A percentile compares a stretch with the other conserved stretches of the same genome.
phyloP scores from a whole-genome alignment of 2,888 invertebrate genomes.

The Tuta absoluta region DNA sequence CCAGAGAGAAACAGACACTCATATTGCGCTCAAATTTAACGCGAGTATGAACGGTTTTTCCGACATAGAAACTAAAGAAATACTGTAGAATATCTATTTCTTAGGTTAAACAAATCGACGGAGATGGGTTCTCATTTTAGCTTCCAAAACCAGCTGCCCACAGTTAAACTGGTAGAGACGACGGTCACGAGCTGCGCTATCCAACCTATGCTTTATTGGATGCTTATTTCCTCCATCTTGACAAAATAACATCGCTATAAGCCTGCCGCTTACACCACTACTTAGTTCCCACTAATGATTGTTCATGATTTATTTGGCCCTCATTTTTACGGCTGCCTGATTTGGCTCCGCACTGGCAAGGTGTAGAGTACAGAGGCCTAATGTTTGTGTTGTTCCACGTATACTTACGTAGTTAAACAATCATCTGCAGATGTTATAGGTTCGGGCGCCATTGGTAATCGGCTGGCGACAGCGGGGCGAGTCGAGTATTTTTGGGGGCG shows the following conservation, averaged over 20 bases:
- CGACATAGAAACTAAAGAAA: no score
- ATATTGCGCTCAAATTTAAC: no score
- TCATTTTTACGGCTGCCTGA: conserved; percentile 67
- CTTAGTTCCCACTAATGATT: conserved; percentile 68
- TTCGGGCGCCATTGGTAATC: neutral
- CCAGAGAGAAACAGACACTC: no score
- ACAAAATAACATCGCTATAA: conserved; percentile 26
- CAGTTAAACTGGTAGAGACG: no score
- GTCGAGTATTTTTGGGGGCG: neutral
- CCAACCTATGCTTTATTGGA: no score
- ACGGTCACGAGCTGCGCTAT: no score
- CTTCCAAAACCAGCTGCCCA: no score
- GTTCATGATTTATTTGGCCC: conserved; percentile 74
- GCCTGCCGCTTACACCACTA: conserved; percentile 29
- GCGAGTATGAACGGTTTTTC: no score
- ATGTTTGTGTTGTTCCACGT: conserved; percentile 20
- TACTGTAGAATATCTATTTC: no score
- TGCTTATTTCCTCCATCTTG: no score
- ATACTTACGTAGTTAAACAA: conserved; percentile 18
- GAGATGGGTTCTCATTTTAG: no score
- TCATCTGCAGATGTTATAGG: conserved; percentile 12
- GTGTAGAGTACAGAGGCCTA: conserved; percentile 51
- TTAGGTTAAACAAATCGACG: no score
- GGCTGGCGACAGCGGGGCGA: conserved; percentile 4
- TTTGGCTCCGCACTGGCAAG: conserved; percentile 52